These are phyloP conservation scores for Galerucella pusilla DNA, from an alignment of 2,888 invertebrate species.

Conservation along the genomic window DNA sequence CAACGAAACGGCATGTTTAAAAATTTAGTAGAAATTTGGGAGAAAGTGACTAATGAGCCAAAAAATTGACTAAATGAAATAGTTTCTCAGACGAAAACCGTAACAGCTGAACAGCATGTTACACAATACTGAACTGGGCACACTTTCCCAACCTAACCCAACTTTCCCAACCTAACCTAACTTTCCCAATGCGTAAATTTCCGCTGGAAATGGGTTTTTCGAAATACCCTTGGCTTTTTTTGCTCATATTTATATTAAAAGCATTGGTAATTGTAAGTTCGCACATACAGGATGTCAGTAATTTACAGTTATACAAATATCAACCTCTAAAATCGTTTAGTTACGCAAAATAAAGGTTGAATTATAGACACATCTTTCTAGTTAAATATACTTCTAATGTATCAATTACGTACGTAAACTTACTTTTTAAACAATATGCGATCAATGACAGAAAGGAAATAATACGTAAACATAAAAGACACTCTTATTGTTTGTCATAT, in stretches of 20 bases:
- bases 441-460: neutral
- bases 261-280: slow-evolving; percentile 11
- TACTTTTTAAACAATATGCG: neutral
- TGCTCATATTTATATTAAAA: neutral
- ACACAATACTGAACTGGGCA: too few species aligned
- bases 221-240: neutral
- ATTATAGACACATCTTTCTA: slow-evolving; percentile 4
- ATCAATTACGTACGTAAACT: slow-evolving; percentile 12
- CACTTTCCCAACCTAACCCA: too few species aligned
- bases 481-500: slow-evolving; percentile 2
- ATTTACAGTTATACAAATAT: slow-evolving; percentile 22
- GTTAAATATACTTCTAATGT: slow-evolving; percentile 12
- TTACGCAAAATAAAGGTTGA: slow-evolving; percentile 21
- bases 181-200: too few species aligned
- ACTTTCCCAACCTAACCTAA: too few species aligned
- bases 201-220: too few species aligned
- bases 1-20: too few species aligned
- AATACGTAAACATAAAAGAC: slow-evolving; percentile 1
- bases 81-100: too few species aligned
- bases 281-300: slow-evolving; percentile 28
- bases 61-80: too few species aligned
- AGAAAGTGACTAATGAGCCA: too few species aligned
- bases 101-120: too few species aligned
- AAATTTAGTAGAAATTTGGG: too few species aligned
- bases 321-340: slow-evolving; percentile 21